Evolutionary conservation across 2,113 vertebrate species (phyloP).

Genomic region (Acanthochromis polyacanthus): DNA sequence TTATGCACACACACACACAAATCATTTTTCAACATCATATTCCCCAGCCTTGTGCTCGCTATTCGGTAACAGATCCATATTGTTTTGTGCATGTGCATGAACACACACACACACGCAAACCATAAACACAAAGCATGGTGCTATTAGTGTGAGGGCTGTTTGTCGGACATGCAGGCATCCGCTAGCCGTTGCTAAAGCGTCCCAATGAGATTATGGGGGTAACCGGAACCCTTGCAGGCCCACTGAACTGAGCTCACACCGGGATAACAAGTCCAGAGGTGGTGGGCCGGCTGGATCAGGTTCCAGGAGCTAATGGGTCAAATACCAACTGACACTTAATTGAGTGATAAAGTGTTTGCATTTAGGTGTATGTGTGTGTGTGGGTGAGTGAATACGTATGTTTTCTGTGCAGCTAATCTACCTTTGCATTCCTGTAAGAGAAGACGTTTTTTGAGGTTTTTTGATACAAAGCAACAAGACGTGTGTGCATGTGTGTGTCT

Average conservation of each 20-base stretch:
- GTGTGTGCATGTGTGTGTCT: neutral
- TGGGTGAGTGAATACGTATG: neutral
- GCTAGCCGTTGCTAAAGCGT: slow-evolving; percentile 86
- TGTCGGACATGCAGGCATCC: slow-evolving; percentile 91
- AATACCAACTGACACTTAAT: slow-evolving; percentile 82
- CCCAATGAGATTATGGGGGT: slow-evolving; percentile 92
- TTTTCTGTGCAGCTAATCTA: slow-evolving; percentile 25
- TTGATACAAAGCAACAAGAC: slow-evolving; percentile 4
- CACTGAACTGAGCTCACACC: slow-evolving; percentile 72
- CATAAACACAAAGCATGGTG: slow-evolving; percentile 74
- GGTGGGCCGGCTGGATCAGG: slow-evolving; percentile 79
- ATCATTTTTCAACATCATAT: slow-evolving; percentile 67
- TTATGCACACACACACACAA: slow-evolving; percentile 51
- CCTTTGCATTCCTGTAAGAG: slow-evolving; percentile 34
- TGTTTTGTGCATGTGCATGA: slow-evolving; percentile 55
- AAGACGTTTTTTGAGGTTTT: neutral
- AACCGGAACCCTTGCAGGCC: slow-evolving; percentile 85
- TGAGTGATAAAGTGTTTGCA: slow-evolving; percentile 71
- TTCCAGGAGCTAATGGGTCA: slow-evolving; percentile 84
- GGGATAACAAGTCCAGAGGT: slow-evolving; percentile 80
- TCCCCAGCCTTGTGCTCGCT: slow-evolving; percentile 40
- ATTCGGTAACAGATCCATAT: slow-evolving; percentile 67
- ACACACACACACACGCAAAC: slow-evolving; percentile 62
- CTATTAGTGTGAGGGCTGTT: slow-evolving; percentile 91
- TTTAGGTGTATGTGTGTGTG: slow-evolving; percentile 43